These are phyloP conservation scores for Philaethria dido DNA, from an alignment of 2,888 invertebrate genomes.

Conservation along the genomic window DNA sequence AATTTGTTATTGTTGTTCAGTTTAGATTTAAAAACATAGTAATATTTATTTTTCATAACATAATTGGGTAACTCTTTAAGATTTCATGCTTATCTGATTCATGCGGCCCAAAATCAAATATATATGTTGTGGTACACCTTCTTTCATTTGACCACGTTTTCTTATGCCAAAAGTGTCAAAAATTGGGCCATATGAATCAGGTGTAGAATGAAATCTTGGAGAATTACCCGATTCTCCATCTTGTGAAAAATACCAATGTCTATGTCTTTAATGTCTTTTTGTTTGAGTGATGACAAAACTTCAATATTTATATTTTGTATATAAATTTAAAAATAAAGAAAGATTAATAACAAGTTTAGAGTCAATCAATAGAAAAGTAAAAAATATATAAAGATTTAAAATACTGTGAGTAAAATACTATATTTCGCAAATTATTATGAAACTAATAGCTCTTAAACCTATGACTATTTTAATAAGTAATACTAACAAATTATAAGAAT, in stretches of 20 bases:
- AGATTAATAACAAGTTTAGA: neutral
- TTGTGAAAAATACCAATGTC: neutral
- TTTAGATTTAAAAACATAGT: no score
- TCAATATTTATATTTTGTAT: neutral
- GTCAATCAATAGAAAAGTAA: slow-evolving; percentile 4
- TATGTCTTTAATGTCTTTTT: neutral
- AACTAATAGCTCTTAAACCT: neutral
- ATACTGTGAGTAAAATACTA: neutral
- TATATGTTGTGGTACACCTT: no score
- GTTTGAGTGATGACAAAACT: neutral
- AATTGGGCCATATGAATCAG: no score
- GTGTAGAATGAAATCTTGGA: no score
- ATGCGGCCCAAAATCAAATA: no score
- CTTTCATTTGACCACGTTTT: no score
- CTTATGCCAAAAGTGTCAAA: no score
- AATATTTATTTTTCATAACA: no score
- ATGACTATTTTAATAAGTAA: neutral
- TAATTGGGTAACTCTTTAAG: no score
- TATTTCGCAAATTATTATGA: neutral
- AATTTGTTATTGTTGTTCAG: no score
- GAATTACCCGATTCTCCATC: no score
- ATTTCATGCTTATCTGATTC: no score
- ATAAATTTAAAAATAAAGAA: neutral
- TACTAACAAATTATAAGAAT: neutral
- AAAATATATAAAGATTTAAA: neutral